Evolutionary conservation across 64 coral and sea anemone species (phyloP).

Genomic region (Anthopleura sola): DNA sequence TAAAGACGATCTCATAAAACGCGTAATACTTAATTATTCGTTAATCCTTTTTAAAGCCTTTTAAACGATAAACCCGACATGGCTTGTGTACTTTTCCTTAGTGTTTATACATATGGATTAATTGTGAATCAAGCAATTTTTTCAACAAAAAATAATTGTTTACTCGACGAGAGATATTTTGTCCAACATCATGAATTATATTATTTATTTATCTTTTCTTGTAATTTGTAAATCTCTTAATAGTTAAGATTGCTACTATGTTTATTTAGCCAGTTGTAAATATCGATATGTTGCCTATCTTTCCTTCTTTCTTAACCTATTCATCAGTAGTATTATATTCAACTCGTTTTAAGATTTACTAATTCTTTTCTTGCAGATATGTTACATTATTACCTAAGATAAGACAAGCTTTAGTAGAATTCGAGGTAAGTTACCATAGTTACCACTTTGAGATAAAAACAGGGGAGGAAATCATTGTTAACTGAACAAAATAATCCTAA

Average conservation of each 20-base stretch:
- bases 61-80: not conserved
- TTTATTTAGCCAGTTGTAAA: not conserved
- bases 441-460: not conserved
- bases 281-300: not conserved
- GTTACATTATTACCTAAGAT: conserved; percentile 99
- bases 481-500: not conserved
- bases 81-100: not conserved
- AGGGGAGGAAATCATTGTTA: not conserved
- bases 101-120: not conserved
- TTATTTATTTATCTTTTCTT: not conserved
- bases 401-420: conserved; percentile 98
- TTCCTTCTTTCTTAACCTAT: not conserved
- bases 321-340: not conserved
- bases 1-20: not conserved
- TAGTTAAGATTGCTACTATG: not conserved
- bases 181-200: not conserved
- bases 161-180: not conserved
- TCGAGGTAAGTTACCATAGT: conserved; percentile 97
- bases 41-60: not conserved
- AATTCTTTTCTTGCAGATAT: conserved; percentile 60
- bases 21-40: conserved; percentile 6
- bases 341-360: not conserved
- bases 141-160: no score
- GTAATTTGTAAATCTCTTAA: not conserved
- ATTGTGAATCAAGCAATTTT: not conserved